phyloP scores from a whole-genome alignment of 2,797 vertebrate genomes.

The Balearica regulorum region DNA sequence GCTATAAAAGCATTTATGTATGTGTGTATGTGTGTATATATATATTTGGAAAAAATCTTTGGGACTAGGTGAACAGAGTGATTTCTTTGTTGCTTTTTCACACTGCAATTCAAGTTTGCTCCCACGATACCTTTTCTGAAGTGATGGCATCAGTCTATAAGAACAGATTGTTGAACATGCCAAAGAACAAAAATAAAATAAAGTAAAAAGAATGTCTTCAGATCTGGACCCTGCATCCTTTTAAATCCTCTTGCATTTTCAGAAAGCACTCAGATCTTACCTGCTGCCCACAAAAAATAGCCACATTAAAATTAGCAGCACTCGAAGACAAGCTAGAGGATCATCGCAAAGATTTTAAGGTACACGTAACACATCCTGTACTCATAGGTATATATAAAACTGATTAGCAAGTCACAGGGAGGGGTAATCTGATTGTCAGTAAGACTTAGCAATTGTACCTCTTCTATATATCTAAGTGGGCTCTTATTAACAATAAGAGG shows the following conservation, averaged over 20 bases:
- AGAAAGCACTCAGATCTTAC: background rate
- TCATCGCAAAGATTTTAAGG: background rate
- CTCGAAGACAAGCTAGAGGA: background rate
- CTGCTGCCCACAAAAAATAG: background rate
- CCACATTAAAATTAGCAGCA: background rate
- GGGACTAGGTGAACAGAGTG: background rate
- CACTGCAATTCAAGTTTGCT: background rate
- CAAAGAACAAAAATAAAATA: background rate
- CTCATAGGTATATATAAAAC: background rate
- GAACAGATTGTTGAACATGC: rapidly evolving
- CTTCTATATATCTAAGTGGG: background rate
- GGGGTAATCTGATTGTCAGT: background rate
- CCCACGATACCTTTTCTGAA: background rate
- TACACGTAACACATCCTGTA: background rate
- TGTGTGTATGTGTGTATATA: background rate
- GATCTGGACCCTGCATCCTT: background rate
- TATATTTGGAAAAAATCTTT: background rate
- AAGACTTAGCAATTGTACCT: background rate
- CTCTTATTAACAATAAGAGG: background rate
- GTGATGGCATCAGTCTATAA: background rate
- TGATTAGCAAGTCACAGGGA: background rate
- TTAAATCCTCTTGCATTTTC: background rate
- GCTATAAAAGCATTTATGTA: background rate
- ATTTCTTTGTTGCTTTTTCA: background rate
- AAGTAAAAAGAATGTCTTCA: background rate